Evolutionary conservation across 2,888 invertebrate genomes (phyloP), one percentile per base, ranked within the genome.

Genomic region (Odontomyia ornata): DNA sequence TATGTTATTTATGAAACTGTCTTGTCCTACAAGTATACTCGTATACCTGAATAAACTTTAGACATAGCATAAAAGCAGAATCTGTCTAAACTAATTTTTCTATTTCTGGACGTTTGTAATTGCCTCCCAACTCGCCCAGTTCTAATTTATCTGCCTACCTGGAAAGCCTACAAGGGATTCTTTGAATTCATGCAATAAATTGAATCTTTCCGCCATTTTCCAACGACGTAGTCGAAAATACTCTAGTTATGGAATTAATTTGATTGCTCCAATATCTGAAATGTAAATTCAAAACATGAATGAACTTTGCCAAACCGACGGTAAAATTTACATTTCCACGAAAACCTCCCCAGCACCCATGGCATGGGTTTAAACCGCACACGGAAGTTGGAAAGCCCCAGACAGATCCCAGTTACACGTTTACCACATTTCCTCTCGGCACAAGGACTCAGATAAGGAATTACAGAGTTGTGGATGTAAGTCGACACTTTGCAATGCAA

Each of bases 401-500:
- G 18, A 52, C n/a, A n/a, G 52, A 18, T 13, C 15, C 52, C 52
- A 52, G 52, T 52, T 52, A 52, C 52, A 52, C 15, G 52, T 52
- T 36, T 36, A 18, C 57, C 57, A 60, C 57, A 60, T 60, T 60
- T 60, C 25, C 21, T 18, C 25, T 4, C 21, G 9, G 18, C 57
- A 18, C 7, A 13, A 23, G n/a, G 57, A 60, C 11, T 60, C 30
- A 65, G 36, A 65, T 65, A 43, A n/a, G 65, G 65, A 65, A 65
- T 65, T 65, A 65, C 36, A 65, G 28, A 65, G 1, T 36, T 18
- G 65, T 30, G 36, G 18, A 18, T 36, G 65, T 65, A 65, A 36
- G 65, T 36, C 27, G 13, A 21, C 36, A 65, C 65, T 65, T 65
- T 65, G 65, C 65, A 65, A 28, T 65, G 65, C 65, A 65, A 65